phyloP scores from a whole-genome alignment of 2,113 vertebrate genomes.

The Plotosus lineatus region DNA sequence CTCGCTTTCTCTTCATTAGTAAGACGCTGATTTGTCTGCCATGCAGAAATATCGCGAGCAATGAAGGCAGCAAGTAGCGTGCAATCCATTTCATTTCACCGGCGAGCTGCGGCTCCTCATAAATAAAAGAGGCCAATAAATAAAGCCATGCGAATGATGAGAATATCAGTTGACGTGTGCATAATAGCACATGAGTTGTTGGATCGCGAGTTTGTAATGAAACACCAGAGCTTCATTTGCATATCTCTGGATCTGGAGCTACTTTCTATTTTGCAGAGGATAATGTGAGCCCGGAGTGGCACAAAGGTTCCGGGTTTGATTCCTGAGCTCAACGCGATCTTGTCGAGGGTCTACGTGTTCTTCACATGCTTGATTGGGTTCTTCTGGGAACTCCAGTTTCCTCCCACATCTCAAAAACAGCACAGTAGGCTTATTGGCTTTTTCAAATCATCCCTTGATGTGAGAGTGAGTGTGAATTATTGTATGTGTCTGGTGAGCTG shows the following conservation, averaged over 20 bases:
- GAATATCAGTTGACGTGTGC: conserved; percentile 4
- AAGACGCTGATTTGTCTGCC: conserved; percentile 9
- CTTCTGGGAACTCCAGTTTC: no score
- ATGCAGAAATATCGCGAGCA: not conserved
- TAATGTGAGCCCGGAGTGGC: not conserved
- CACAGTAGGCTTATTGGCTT: no score
- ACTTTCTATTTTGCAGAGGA: no score
- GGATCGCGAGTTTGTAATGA: not conserved
- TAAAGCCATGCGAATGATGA: conserved; percentile 10
- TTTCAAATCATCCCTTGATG: no score
- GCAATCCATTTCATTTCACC: conserved; percentile 20
- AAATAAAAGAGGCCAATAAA: not conserved
- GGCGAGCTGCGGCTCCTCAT: not conserved
- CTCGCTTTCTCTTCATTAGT: conserved; percentile 41
- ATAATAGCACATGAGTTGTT: not conserved
- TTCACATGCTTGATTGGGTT: no score
- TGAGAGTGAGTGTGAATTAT: no score
- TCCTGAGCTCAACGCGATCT: no score
- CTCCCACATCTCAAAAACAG: no score
- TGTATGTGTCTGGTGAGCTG: no score
- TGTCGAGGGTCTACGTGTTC: no score
- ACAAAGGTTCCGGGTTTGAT: not conserved
- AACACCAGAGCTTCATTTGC: not conserved
- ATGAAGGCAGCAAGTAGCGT: not conserved
- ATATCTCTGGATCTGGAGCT: not conserved